These are phyloP conservation scores for Parus major DNA, from an alignment of 2,113 vertebrate species.

Conservation along the genomic window DNA sequence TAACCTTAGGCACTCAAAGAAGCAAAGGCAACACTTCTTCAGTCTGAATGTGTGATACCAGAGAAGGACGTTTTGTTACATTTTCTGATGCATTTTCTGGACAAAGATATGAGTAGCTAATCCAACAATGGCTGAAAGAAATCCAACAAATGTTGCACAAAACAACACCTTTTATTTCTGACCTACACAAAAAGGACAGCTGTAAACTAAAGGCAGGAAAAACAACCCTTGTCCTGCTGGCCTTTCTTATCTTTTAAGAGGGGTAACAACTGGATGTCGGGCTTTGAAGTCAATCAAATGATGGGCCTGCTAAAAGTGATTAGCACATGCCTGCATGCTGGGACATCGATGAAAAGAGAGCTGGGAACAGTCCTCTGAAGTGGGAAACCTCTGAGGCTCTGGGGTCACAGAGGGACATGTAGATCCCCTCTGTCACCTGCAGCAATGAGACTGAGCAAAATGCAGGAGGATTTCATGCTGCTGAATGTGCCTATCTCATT, in stretches of 20 bases:
- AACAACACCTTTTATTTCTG: constrained; percentile 24
- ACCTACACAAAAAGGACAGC: background rate
- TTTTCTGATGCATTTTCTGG: background rate
- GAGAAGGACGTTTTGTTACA: constrained; percentile 2
- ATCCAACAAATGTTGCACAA: background rate
- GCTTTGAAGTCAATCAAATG: constrained; percentile 41
- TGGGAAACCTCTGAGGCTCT: background rate
- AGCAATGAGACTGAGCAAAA: background rate
- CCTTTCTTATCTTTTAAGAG: constrained; percentile 20
- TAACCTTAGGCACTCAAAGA: background rate
- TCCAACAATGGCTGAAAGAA: constrained; percentile 11
- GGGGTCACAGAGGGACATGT: background rate
- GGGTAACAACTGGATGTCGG: background rate
- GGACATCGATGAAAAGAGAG: background rate
- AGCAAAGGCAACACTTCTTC: background rate
- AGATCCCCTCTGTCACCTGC: background rate
- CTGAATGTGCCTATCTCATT: background rate
- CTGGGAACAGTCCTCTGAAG: background rate
- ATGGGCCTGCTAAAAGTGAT: constrained; percentile 15
- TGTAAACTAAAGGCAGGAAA: constrained; percentile 12
- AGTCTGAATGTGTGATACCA: background rate
- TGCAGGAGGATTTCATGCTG: background rate
- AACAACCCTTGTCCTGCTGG: background rate
- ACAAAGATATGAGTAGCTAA: constrained; percentile 13
- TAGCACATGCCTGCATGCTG: background rate